Evolutionary conservation across 2,797 vertebrate species (phyloP), one percentile per base, ranked within the genome.

Genomic region (Sus cebifrons): DNA sequence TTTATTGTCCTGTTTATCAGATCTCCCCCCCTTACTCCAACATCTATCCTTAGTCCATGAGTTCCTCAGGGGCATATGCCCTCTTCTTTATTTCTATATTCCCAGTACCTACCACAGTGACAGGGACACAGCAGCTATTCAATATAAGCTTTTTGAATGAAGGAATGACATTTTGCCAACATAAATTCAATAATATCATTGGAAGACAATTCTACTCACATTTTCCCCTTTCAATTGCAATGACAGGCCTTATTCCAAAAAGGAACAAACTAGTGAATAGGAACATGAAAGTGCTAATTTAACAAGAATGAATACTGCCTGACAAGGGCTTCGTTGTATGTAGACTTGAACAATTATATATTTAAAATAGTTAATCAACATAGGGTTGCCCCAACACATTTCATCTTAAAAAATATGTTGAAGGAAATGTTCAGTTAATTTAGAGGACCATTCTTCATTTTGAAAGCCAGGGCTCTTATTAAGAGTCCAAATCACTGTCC

Each of bases 151-250:
- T 65, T 87, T 79, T 68, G 21, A 94, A 91, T 81, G 64, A 87
- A 87, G 11, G 27, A 81, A 77, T 86, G 29, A 56, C 15, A 84
- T 68, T 89, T 64, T 68, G 6, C 90, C 15, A 89, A 94, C 9
- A 87, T 16, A 89, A 94, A 87, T 89, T 93, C 32, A 84, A 78
- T 56, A 85, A 94, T 89, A 40, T 8, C 40, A 88, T 71, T 89
- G 70, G 49, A 89, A 94, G 32, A 84, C 23, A 71, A 36, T 91
- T n/a, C 25, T 79, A 49, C 8, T 27, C 21, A 88, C 4, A 89
- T 60, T 78, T 95, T 86, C 14, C 18, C 60, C 29, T 84, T 94
- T 36, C 32, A 62, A 25, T 89, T 91, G n/a, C 29, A 96, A 12
- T 60, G 86, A 84, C 60, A 90, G 71, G 65, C n/a, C 29, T 11